Base-by-base conservation (phyloP, 2,888 invertebrate species). In the Monopis laevigella region DNA sequence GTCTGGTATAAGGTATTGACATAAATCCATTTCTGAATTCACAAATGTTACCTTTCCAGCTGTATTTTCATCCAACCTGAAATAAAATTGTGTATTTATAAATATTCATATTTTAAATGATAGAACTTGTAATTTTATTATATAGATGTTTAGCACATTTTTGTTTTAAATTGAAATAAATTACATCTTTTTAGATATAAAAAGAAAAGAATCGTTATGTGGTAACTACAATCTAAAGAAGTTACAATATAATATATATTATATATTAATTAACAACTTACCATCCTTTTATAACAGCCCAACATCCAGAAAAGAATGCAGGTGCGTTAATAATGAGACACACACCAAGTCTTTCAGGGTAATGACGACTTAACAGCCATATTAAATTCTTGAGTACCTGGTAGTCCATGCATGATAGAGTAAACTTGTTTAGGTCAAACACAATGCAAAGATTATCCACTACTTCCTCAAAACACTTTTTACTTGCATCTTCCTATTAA, bases 361-460 rank as follows among this genome's bases (percentile, higher is more conserved):
- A 92, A 58, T 91, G 90, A 46, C 87, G 84, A 54, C 88, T 87
- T 8, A 91, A 78, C 27, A 91, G 63, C 89, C 90, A 90, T 47
- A 91, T 90, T 24, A 92, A 71, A 60, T 90, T 90, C 63, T 90
- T 90, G 10, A 91, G 82, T 45, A 91, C 82, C 62, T 89, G 89
- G 62, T 91, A 91, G 58, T 92, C 91, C 90, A 92, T 90, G 55
- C 89, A 89, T 30, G 85, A 86, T 30, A 89, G 68, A 43, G 88
- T 88, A 58, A 92, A 91, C 50, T 84, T 86, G 48, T 85, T 84
- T 50, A 92, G 65, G 65, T 92, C 91, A 66, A 92, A 92, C 27
- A 91, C 86, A 57, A 92, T 90, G 59, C 91, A 91, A 12, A 91
- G 62, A 56, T 89, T 90, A 66, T 92, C 91, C 12, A 88, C 83